A percentile compares a stretch with the other conserved stretches of the same genome.
Evolutionary conservation across 2,888 invertebrate species (phyloP).

Genomic region (Sinodicranocentrus sp.): DNA sequence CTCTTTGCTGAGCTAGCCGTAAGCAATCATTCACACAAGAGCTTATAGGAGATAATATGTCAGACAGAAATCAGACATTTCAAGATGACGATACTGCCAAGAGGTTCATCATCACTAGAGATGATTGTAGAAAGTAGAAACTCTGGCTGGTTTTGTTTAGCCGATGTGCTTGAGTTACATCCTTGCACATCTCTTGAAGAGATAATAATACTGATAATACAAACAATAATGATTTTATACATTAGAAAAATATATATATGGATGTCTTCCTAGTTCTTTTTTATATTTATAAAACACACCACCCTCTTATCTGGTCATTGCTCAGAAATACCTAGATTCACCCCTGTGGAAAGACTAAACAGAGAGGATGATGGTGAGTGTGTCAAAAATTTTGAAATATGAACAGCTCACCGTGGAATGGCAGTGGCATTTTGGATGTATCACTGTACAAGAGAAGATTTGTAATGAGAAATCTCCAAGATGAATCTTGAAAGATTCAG

Average conservation of each 20-base stretch:
- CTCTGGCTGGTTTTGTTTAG: too few species aligned
- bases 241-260: background rate
- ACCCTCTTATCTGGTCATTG: too few species aligned
- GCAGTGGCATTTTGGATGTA: slow-evolving; percentile 38
- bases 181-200: background rate
- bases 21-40: slow-evolving; percentile 31
- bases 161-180: background rate
- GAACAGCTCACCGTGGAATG: slow-evolving; percentile 19
- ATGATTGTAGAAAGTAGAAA: background rate
- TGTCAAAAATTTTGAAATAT: slow-evolving; percentile 42
- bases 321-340: background rate
- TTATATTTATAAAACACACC: background rate
- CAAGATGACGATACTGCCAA: slow-evolving; percentile 2
- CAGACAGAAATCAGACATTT: slow-evolving; percentile 13
- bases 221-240: background rate
- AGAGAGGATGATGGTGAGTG: slow-evolving; percentile 10
- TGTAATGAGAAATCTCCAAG: slow-evolving; percentile 39
- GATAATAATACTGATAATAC: slow-evolving; percentile 9
- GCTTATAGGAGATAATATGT: background rate
- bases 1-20: too few species aligned
- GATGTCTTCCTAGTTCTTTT: background rate
- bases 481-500: slow-evolving; percentile 33
- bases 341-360: background rate
- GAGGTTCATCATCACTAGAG: slow-evolving; percentile 15
- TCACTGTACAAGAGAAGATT: slow-evolving; percentile 33